Percentiles rank a stretch among this genome's conserved stretches.
Evolutionary conservation across 2,113 vertebrate species (phyloP).

Genomic region (Ia io): DNA sequence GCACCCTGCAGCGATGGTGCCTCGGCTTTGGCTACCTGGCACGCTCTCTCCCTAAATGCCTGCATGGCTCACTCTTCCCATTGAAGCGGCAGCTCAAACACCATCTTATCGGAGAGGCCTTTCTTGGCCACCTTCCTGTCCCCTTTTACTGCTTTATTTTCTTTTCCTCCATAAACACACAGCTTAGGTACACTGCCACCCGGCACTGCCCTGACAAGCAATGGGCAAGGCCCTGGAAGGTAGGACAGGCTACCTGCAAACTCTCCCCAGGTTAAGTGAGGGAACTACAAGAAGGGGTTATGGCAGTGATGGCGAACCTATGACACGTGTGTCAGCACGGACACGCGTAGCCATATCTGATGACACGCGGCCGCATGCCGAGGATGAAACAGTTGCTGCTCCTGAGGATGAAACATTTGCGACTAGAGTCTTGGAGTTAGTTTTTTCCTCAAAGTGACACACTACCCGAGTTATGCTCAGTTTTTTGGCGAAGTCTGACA

Average conservation of each 20-base stretch:
- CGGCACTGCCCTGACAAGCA: neutral
- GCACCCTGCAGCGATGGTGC: neutral
- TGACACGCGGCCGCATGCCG: no score
- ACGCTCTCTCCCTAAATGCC: neutral
- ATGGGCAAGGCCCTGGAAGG: neutral
- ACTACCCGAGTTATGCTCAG: no score
- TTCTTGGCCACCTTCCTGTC: neutral
- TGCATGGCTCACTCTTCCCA: neutral
- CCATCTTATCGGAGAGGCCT: neutral
- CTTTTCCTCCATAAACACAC: neutral
- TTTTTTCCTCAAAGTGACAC: no score
- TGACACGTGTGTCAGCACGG: no score
- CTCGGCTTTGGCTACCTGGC: neutral
- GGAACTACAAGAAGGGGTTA: neutral
- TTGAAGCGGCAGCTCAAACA: neutral
- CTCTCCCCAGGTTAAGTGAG: neutral
- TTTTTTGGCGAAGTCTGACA: no score
- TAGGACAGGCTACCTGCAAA: neutral
- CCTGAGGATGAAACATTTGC: no score
- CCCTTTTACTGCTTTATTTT: neutral
- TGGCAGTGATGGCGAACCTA: no score
- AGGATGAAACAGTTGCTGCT: no score
- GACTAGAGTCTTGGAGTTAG: no score
- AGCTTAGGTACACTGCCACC: neutral
- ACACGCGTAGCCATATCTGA: no score